A percentile compares a stretch with the other conserved stretches of the same genome.
Conservation (phyloP, 2,888 invertebrate genomes). For the Drosophila meridiana region DNA sequence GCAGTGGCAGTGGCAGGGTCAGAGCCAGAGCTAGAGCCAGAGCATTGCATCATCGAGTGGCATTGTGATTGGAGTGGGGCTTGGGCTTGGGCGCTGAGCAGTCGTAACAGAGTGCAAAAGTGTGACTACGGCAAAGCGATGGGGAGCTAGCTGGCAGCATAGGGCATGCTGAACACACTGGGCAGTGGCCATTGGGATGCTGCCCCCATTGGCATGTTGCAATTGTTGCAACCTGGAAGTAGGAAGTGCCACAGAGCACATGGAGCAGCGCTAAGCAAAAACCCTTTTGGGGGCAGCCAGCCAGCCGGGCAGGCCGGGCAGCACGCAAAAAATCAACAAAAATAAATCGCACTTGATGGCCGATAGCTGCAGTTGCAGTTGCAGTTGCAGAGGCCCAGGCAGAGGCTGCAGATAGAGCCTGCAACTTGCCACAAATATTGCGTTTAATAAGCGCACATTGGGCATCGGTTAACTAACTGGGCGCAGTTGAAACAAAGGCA, state of each 20-base stretch:
- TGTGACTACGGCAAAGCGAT: constrained; percentile 56
- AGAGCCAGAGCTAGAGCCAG: constrained; percentile 30
- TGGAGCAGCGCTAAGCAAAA: constrained; percentile 40
- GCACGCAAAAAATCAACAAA: constrained; percentile 79
- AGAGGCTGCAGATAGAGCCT: constrained; percentile 21
- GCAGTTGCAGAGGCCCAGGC: constrained; percentile 5
- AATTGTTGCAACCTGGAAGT: constrained; percentile 68
- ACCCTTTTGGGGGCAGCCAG: constrained; percentile 52
- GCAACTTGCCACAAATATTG: constrained; percentile 79
- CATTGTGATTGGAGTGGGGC: constrained; percentile 54
- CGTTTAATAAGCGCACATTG: constrained; percentile 78
- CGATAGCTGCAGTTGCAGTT: constrained; percentile 39
- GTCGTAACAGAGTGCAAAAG: constrained; percentile 64
- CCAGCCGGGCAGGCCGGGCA: constrained; percentile 31
- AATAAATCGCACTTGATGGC: constrained; percentile 81
- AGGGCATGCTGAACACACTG: constrained; percentile 6
- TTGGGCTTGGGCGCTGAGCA: constrained; percentile 31
- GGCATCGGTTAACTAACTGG: constrained; percentile 56
- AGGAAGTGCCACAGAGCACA: constrained; percentile 60
- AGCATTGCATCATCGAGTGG: constrained; percentile 71
- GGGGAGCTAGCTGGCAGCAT: constrained; percentile 19
- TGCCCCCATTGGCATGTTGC: constrained; percentile 21
- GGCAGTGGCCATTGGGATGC: constrained; percentile 25
- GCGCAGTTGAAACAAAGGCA: constrained; percentile 68
- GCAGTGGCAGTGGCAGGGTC: constrained; percentile 8